Percentiles rank a stretch among this genome's conserved stretches.
phyloP scores from a whole-genome alignment of 1,140 invertebrate genomes.

The Idris sp. region DNA sequence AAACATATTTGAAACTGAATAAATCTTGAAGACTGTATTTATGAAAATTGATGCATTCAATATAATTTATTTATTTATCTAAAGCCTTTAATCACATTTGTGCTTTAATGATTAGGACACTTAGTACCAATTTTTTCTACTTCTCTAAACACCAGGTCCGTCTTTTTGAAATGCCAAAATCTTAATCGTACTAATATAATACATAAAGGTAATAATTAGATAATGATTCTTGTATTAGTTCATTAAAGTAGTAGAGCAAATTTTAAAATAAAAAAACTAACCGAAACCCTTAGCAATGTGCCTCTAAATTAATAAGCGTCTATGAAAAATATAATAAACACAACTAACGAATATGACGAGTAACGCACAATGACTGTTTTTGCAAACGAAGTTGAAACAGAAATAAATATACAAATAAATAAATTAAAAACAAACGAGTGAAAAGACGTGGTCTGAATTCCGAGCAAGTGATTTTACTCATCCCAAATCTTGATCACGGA shows the following conservation, averaged over 20 bases:
- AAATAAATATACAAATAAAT: too few relatives aligned
- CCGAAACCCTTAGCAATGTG: constrained; percentile 77
- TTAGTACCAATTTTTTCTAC: constrained; percentile 46
- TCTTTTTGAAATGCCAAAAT: constrained; percentile 69
- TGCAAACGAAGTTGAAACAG: constrained; percentile 38
- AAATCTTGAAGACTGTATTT: too few relatives aligned
- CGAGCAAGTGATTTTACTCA: constrained; percentile 44
- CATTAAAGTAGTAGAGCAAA: constrained; percentile 71
- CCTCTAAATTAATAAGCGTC: constrained; percentile 78
- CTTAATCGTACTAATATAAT: constrained; percentile 57
- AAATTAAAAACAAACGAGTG: too few relatives aligned
- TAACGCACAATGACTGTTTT: constrained; percentile 50
- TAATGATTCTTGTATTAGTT: constrained; percentile 67
- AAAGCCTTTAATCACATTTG: too few relatives aligned
- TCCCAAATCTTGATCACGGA: constrained; percentile 63
- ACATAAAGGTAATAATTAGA: constrained; percentile 60
- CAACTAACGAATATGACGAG: constrained; percentile 65
- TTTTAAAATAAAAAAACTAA: constrained; percentile 72
- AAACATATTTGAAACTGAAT: too few relatives aligned
- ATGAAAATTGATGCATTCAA: too few relatives aligned
- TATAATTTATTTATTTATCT: too few relatives aligned
- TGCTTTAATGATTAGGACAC: too few relatives aligned
- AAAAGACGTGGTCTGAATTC: constrained; percentile 68
- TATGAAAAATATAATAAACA: constrained; percentile 72
- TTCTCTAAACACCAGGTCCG: constrained; percentile 66